Evolutionary conservation across 1,140 invertebrate genomes (phyloP).

Genomic region (Littorina saxatilis): DNA sequence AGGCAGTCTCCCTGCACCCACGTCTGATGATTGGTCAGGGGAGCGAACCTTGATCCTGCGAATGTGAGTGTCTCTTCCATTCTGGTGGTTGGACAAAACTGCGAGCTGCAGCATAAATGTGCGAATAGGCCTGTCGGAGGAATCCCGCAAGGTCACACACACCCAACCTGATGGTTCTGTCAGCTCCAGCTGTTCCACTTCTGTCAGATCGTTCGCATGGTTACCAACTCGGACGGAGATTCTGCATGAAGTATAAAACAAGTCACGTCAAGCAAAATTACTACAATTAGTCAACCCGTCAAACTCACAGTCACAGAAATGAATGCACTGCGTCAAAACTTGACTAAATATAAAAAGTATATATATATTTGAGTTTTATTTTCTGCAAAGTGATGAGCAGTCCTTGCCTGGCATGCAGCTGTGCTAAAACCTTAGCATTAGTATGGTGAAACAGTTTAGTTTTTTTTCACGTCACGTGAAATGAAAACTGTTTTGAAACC

Average conservation of each 20-base stretch:
- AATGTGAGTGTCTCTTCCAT: slow-evolving; percentile 98
- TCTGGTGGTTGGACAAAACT: slow-evolving; percentile 96
- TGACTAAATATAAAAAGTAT: too few species aligned
- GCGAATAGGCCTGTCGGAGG: slow-evolving; percentile 89
- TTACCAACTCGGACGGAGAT: slow-evolving; percentile 96
- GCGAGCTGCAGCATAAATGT: slow-evolving; percentile 94
- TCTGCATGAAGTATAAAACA: slow-evolving; percentile 76
- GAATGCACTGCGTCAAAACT: too few species aligned
- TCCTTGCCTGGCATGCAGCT: too few species aligned
- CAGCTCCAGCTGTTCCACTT: slow-evolving; percentile 95
- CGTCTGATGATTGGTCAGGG: slow-evolving; percentile 83
- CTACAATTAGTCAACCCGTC: too few species aligned
- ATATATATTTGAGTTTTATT: too few species aligned
- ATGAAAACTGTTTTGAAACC: too few species aligned
- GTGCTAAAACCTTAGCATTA: too few species aligned
- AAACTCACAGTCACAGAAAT: too few species aligned
- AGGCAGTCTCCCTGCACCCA: slow-evolving; percentile 59
- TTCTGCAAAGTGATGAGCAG: too few species aligned
- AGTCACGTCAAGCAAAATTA: too few species aligned
- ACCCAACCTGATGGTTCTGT: slow-evolving; percentile 98
- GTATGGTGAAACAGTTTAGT: too few species aligned
- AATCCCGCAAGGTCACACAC: slow-evolving; percentile 89
- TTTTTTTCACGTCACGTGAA: too few species aligned
- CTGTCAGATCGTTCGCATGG: slow-evolving; percentile 98
- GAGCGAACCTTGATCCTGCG: slow-evolving; percentile 97